Percentiles rank a stretch among this genome's conserved stretches.
These are phyloP conservation scores for Julus scandinavius DNA, from an alignment of 2,888 invertebrate genomes.

Conservation along the genomic window DNA sequence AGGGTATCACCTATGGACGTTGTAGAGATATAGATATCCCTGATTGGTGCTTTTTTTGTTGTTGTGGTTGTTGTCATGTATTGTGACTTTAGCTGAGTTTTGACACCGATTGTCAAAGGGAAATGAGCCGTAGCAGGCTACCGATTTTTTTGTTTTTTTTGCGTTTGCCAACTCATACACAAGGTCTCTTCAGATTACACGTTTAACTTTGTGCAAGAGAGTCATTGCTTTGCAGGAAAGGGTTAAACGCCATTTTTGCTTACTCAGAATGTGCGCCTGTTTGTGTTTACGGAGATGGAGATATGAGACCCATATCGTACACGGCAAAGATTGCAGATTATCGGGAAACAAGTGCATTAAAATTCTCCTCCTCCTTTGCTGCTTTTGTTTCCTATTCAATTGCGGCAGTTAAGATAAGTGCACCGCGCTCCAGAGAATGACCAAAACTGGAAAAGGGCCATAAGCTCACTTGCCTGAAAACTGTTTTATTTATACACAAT, in stretches of 20 bases:
- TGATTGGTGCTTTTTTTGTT: background rate
- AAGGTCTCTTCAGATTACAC: background rate
- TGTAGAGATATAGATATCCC: no score
- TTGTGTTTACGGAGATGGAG: background rate
- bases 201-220: background rate
- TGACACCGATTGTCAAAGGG: background rate
- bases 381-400: slow-evolving; percentile 28
- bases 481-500: slow-evolving; percentile 15
- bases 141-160: background rate
- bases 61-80: background rate
- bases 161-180: background rate
- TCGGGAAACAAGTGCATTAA: slow-evolving; percentile 13
- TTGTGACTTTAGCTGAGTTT: background rate
- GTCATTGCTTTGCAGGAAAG: background rate
- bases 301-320: background rate
- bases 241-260: slow-evolving; percentile 21
- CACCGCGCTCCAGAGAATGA: slow-evolving; percentile 20
- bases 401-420: slow-evolving; percentile 28
- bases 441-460: slow-evolving; percentile 34
- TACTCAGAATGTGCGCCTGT: background rate
- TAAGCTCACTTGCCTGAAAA: slow-evolving; percentile 5
- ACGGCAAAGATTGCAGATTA: slow-evolving; percentile 3
- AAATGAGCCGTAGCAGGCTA: background rate
- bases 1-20: no score
- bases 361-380: background rate